A percentile compares a stretch with the other conserved stretches of the same genome.
Evolutionary conservation across 2,113 vertebrate species (phyloP).

Genomic region (Lanius collurio): DNA sequence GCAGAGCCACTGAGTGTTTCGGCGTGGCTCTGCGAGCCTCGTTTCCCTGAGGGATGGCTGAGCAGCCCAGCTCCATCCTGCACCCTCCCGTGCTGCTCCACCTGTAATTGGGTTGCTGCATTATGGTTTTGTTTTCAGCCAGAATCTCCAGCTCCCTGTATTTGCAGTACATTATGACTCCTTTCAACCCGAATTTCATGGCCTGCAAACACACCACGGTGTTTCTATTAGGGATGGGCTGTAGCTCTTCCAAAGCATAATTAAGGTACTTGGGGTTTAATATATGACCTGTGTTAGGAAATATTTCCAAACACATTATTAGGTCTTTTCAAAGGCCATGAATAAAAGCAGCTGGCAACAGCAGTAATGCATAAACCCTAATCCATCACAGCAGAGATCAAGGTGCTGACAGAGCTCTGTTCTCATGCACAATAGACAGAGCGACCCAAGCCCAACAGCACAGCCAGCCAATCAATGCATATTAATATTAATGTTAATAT

Average conservation of each 20-base stretch:
- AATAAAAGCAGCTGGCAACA: conserved; percentile 25
- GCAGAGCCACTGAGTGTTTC: rapidly evolving
- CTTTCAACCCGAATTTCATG: neutral
- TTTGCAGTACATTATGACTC: neutral
- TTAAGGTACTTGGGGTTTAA: conserved; percentile 42
- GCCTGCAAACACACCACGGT: neutral
- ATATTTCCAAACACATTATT: conserved; percentile 9
- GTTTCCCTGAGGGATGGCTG: neutral
- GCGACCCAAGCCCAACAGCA: neutral
- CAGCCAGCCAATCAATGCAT: neutral
- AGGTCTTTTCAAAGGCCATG: conserved; percentile 2
- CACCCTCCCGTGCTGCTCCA: neutral
- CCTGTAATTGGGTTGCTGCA: neutral
- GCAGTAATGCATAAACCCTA: neutral
- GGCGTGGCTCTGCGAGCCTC: neutral
- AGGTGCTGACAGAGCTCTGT: conserved; percentile 21
- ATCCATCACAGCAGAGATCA: neutral
- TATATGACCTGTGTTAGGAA: neutral
- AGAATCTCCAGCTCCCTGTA: neutral
- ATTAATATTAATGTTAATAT: conserved; percentile 10
- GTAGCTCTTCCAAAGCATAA: conserved; percentile 24
- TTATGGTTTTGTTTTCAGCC: neutral
- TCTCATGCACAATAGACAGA: neutral
- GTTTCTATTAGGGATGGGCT: neutral
- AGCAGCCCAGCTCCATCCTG: neutral